Conservation (phyloP, 2,888 invertebrate genomes). For the Pantelozetes paolii region DNA sequence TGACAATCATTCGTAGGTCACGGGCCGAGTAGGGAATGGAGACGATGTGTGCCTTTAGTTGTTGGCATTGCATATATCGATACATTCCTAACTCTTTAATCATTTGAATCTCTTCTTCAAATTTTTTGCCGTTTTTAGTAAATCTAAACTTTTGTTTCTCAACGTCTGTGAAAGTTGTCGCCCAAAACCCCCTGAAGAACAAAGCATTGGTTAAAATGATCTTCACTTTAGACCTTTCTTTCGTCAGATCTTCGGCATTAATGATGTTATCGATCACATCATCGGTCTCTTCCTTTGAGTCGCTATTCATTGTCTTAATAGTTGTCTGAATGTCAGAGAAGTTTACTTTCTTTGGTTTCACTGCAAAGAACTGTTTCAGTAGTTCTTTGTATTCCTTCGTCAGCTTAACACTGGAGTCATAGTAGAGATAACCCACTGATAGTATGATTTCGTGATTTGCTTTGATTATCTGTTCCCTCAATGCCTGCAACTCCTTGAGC, state of each 20-base stretch:
- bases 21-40: slow-evolving; percentile 39
- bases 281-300: slow-evolving; percentile 37
- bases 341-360: slow-evolving; percentile 39
- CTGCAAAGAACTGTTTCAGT: slow-evolving; percentile 33
- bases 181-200: slow-evolving; percentile 42
- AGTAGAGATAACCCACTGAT: slow-evolving; percentile 34
- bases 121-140: not conserved
- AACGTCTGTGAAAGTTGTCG: slow-evolving; percentile 16
- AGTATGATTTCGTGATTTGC: slow-evolving; percentile 41
- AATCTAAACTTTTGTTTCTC: slow-evolving; percentile 31
- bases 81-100: slow-evolving; percentile 8
- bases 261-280: slow-evolving; percentile 34
- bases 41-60: slow-evolving; percentile 38
- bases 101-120: not conserved
- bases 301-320: slow-evolving; percentile 40
- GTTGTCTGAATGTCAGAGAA: slow-evolving; percentile 24
- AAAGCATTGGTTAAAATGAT: slow-evolving; percentile 37
- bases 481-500: not conserved
- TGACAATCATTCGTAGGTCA: slow-evolving; percentile 41
- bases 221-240: slow-evolving; percentile 23
- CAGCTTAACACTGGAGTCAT: slow-evolving; percentile 31
- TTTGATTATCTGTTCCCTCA: slow-evolving; percentile 30
- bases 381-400: slow-evolving; percentile 2
- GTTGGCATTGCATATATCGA: slow-evolving; percentile 10
- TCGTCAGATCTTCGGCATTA: not conserved